A percentile compares a stretch with the other conserved stretches of the same genome.
Conservation (phyloP, 2,113 vertebrate species). For the Origma solitaria region DNA sequence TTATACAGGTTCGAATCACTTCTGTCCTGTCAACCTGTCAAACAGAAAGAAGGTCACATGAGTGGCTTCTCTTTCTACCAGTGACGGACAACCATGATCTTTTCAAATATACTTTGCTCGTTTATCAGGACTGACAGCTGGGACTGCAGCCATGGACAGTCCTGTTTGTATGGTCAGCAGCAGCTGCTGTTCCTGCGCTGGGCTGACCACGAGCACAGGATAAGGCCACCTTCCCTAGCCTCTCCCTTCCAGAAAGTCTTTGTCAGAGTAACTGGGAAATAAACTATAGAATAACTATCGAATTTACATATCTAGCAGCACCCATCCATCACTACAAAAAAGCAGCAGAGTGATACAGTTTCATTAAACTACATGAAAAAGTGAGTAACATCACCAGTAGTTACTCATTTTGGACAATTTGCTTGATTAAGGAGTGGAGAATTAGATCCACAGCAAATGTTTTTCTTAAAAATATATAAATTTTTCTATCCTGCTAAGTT, state of each 20-base stretch:
- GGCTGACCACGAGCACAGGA: neutral
- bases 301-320: neutral
- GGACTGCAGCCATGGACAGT: neutral
- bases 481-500: neutral
- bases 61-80: neutral
- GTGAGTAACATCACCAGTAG: neutral
- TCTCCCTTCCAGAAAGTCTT: neutral
- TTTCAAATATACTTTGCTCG: neutral
- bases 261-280: neutral
- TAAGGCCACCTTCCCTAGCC: neutral
- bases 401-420: neutral
- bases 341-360: neutral
- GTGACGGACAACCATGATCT: neutral
- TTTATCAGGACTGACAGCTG: neutral
- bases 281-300: neutral
- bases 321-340: neutral
- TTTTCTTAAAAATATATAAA: neutral
- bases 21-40: slow-evolving; percentile 94
- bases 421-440: neutral
- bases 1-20: slow-evolving; percentile 91
- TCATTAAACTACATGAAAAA: neutral
- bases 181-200: neutral
- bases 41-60: neutral
- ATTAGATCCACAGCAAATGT: neutral
- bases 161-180: neutral